Conservation (phyloP, 2,113 vertebrate species). For the Columbina picui region DNA sequence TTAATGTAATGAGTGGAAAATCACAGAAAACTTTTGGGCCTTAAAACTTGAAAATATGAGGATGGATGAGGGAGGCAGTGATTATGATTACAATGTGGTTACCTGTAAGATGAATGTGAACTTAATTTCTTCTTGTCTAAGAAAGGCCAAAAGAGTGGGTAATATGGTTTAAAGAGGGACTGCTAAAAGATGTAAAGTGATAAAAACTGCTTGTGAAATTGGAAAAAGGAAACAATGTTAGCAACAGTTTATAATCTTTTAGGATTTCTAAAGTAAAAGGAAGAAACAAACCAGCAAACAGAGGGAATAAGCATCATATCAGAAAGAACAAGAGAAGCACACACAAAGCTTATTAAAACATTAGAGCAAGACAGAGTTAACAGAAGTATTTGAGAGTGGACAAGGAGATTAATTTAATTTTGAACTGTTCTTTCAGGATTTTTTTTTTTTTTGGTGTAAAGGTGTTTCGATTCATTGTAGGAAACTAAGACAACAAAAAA, state of each 20-base stretch:
- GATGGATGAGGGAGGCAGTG: not conserved
- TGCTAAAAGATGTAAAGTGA: not conserved
- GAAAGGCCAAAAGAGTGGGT: not conserved
- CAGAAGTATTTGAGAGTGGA: not conserved
- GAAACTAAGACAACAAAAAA: not conserved
- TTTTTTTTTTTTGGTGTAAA: not conserved
- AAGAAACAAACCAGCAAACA: not conserved
- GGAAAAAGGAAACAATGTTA: not conserved
- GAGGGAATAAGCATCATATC: not conserved
- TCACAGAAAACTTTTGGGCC: not conserved
- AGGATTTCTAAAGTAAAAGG: not conserved
- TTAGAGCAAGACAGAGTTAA: not conserved
- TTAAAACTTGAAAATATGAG: not conserved
- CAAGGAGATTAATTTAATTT: not conserved
- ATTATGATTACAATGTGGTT: not conserved
- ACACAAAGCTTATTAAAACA: not conserved
- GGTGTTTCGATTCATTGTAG: not conserved
- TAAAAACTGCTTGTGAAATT: not conserved
- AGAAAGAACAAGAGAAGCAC: not conserved
- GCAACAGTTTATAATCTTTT: not conserved
- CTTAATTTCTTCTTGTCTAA: not conserved
- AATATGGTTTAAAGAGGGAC: not conserved
- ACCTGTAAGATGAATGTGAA: not conserved
- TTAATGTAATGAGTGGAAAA: not conserved
- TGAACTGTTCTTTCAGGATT: not conserved